Evolutionary conservation across 2,797 vertebrate species (phyloP).

Genomic region (Neosilurus hyrtlii): DNA sequence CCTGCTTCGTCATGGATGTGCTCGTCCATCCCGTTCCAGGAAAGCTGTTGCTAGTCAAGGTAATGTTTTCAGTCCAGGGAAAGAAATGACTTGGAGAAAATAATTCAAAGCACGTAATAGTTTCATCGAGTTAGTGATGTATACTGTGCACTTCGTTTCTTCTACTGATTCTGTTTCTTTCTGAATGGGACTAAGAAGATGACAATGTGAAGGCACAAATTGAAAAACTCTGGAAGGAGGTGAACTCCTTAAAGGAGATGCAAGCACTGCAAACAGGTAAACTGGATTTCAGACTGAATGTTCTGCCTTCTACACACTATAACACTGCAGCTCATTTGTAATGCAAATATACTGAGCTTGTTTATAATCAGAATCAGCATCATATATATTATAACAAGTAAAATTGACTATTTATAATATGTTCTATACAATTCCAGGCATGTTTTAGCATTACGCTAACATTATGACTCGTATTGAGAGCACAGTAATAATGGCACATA

Average conservation of each 20-base stretch:
- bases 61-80: slow-evolving; percentile 60
- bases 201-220: slow-evolving; percentile 86
- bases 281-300: slow-evolving; percentile 1
- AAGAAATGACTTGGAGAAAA: background rate
- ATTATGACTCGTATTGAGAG: background rate
- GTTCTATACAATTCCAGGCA: background rate
- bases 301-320: background rate
- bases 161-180: slow-evolving; percentile 15
- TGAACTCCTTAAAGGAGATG: slow-evolving; percentile 94
- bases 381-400: background rate
- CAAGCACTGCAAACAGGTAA: slow-evolving; percentile 95
- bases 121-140: background rate
- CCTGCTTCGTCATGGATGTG: slow-evolving; percentile 74
- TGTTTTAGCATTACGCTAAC: background rate
- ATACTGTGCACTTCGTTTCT: background rate
- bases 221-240: slow-evolving; percentile 90
- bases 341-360: background rate
- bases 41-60: slow-evolving; percentile 81
- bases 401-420: background rate
- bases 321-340: background rate
- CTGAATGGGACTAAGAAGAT: slow-evolving; percentile 65
- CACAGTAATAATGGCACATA: background rate
- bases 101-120: background rate
- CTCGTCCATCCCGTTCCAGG: slow-evolving; percentile 74
- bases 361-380: too few relatives aligned